Evolutionary conservation across 53 echinoderm and acorn worm species (phyloP).

Genomic region (Apostichopus leukothele): DNA sequence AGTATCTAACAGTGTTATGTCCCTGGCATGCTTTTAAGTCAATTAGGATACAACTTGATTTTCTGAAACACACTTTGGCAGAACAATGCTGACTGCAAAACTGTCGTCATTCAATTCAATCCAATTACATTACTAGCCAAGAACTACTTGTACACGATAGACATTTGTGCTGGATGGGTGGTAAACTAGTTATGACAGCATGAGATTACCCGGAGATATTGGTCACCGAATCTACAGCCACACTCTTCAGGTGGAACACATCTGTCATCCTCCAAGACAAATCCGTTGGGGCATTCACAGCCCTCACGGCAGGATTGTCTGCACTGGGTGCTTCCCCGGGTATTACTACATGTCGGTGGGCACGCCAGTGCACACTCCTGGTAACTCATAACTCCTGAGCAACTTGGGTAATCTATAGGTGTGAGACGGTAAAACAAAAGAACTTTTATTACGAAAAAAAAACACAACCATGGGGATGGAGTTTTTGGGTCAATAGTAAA

Average conservation of each 20-base stretch:
- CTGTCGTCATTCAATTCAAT: too few relatives aligned
- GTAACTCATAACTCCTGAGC: slow-evolving; percentile 38
- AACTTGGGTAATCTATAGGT: slow-evolving; percentile 9
- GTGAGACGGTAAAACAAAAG: not conserved
- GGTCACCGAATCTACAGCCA: slow-evolving; percentile 29
- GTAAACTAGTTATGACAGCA: not conserved
- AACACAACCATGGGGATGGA: too few relatives aligned
- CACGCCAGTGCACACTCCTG: slow-evolving; percentile 62
- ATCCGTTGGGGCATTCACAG: slow-evolving; percentile 70
- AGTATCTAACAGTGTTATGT: too few relatives aligned
- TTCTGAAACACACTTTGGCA: too few relatives aligned
- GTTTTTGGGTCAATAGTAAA: too few relatives aligned
- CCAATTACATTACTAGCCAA: too few relatives aligned
- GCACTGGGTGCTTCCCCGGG: slow-evolving; percentile 41
- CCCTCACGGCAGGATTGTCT: slow-evolving; percentile 58
- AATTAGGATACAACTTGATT: too few relatives aligned
- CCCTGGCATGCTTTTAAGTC: too few relatives aligned
- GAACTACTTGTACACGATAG: not conserved
- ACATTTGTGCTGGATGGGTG: not conserved
- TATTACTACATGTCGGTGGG: slow-evolving; percentile 56
- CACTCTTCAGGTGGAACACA: slow-evolving; percentile 52
- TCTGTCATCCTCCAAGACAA: slow-evolving; percentile 55
- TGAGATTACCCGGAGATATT: slow-evolving; percentile 2
- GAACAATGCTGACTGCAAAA: too few relatives aligned
- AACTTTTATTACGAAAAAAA: too few relatives aligned